phyloP scores from a whole-genome alignment of 2,113 vertebrate genomes.

The Caranx ignobilis region DNA sequence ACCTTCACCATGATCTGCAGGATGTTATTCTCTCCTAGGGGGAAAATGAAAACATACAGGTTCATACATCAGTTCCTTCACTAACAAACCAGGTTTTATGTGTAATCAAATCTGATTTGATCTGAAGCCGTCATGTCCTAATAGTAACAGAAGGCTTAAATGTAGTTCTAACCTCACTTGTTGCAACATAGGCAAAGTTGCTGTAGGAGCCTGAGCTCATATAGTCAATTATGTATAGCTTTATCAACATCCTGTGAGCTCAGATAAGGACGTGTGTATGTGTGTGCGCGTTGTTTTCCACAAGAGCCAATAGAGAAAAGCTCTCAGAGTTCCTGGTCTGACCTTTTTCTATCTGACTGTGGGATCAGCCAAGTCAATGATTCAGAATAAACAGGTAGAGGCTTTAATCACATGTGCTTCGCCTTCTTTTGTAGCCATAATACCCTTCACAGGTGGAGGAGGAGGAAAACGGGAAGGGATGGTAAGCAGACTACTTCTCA shows the following conservation, averaged over 20 bases:
- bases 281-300: constrained; percentile 44
- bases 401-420: constrained; percentile 54
- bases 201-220: neutral
- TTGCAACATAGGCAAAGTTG: constrained; percentile 1
- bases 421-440: constrained; percentile 58
- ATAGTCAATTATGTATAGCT: neutral
- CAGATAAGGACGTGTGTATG: constrained; percentile 37
- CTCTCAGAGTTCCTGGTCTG: constrained; percentile 19
- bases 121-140: neutral
- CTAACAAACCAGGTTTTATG: neutral
- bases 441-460: constrained; percentile 46
- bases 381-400: constrained; percentile 67
- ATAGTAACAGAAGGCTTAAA: neutral
- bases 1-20: constrained; percentile 99
- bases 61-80: neutral
- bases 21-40: constrained; percentile 95
- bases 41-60: neutral
- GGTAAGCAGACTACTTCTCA: constrained; percentile 31
- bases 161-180: neutral
- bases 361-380: constrained; percentile 64
- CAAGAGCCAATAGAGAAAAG: constrained; percentile 31
- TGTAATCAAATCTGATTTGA: neutral
- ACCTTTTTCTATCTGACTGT: constrained; percentile 42
- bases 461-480: constrained; percentile 31
- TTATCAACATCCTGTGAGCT: constrained; percentile 29